Percentiles rank a stretch among this genome's conserved stretches.
Evolutionary conservation across 2,113 vertebrate genomes (phyloP).

Genomic region (Daboia siamensis): DNA sequence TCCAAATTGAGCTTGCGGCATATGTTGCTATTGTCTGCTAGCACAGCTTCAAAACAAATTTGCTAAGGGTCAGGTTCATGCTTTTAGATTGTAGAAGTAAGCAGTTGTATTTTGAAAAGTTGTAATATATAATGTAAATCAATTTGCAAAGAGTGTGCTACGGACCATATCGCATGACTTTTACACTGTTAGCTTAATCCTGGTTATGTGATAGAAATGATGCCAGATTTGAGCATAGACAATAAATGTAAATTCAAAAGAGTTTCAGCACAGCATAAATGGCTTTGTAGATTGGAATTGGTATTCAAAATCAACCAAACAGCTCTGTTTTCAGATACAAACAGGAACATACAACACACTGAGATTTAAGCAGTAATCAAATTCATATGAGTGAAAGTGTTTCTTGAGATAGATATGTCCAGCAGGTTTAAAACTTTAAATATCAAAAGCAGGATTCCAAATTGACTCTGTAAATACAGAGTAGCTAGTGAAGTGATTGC

Average conservation of each 20-base stretch:
- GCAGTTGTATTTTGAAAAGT: conserved; percentile 32
- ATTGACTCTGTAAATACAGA: not conserved
- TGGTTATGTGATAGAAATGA: not conserved
- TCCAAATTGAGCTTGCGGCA: conserved; percentile 85
- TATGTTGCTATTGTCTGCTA: conserved; percentile 91
- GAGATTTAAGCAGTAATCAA: not conserved
- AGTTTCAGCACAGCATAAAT: not conserved
- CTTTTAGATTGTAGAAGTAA: conserved; percentile 53
- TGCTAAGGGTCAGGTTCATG: conserved; percentile 74
- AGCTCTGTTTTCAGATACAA: not conserved
- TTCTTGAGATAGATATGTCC: not conserved
- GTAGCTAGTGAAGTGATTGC: not conserved
- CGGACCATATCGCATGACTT: not conserved
- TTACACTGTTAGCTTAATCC: not conserved
- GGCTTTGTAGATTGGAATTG: not conserved
- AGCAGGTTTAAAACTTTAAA: not conserved
- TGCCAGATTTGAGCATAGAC: not conserved
- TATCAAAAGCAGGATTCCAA: not conserved
- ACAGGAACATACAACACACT: not conserved
- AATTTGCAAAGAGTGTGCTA: not conserved
- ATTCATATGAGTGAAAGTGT: not conserved
- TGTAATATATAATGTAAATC: conserved; percentile 45
- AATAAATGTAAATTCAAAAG: not conserved
- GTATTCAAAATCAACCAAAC: not conserved
- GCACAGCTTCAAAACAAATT: conserved; percentile 80